phyloP scores from a whole-genome alignment of 2,888 invertebrate genomes.

The Gymnoscelis rufifasciata region DNA sequence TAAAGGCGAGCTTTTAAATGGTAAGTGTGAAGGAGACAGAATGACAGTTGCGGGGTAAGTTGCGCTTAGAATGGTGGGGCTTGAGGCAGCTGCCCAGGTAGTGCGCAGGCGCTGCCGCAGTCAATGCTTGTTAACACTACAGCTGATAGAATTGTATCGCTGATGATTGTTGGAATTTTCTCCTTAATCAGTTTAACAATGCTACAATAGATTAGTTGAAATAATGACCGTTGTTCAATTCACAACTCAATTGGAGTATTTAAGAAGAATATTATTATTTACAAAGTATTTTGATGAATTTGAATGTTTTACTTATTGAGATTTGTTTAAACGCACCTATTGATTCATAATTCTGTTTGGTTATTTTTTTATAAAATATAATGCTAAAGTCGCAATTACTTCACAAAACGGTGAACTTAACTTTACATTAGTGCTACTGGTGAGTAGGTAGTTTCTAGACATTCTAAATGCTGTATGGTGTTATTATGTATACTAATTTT shows the following conservation, averaged over 20 bases:
- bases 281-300: too few species aligned
- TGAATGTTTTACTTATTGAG: too few species aligned
- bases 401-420: neutral
- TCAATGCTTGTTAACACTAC: slow-evolving; percentile 73
- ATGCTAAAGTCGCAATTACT: too few species aligned
- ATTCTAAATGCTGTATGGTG: slow-evolving; percentile 1
- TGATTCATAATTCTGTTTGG: too few species aligned
- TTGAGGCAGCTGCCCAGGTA: slow-evolving; percentile 75
- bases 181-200: slow-evolving; percentile 3
- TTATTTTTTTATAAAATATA: too few species aligned
- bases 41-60: slow-evolving; percentile 62
- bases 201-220: neutral
- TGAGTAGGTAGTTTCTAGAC: neutral
- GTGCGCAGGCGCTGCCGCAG: slow-evolving; percentile 66
- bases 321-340: too few species aligned
- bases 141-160: slow-evolving; percentile 63
- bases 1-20: slow-evolving; percentile 57
- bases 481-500: slow-evolving; percentile 3
- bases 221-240: neutral
- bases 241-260: too few species aligned
- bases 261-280: too few species aligned
- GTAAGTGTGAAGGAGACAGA: slow-evolving; percentile 61
- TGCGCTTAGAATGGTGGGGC: slow-evolving; percentile 63
- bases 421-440: neutral
- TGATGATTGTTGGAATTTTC: slow-evolving; percentile 37